A percentile compares a stretch with the other conserved stretches of the same genome.
Evolutionary conservation across 2,113 vertebrate species (phyloP).

Genomic region (Corvus moneduloides): DNA sequence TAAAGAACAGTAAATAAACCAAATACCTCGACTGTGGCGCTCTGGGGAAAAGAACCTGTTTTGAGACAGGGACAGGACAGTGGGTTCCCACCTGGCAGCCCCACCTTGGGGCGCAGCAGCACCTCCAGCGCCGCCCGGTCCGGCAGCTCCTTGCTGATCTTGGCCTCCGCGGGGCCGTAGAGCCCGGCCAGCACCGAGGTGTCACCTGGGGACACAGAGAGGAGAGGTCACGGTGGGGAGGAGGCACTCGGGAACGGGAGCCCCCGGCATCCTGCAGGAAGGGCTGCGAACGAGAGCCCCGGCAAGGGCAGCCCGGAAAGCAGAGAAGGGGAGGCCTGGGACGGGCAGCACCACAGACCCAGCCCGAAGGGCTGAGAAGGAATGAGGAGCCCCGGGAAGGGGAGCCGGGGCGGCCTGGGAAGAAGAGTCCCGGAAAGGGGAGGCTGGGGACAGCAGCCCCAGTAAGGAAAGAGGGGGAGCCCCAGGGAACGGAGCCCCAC

Average conservation of each 20-base stretch:
- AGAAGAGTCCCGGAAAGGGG: no score
- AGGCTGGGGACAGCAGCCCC: neutral
- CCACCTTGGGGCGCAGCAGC: conserved; percentile 87
- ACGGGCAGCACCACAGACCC: neutral
- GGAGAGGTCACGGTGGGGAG: fast-evolving
- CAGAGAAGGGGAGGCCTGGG: no score
- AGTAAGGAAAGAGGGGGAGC: neutral
- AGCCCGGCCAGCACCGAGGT: conserved; percentile 86
- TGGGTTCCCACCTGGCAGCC: conserved; percentile 76
- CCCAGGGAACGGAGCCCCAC: neutral
- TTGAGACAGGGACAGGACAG: no score
- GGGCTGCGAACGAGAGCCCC: neutral
- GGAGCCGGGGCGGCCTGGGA: no score
- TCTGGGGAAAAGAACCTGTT: no score
- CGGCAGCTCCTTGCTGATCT: conserved; percentile 88
- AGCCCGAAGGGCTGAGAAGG: neutral
- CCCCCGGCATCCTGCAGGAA: neutral
- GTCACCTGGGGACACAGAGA: conserved; percentile 72
- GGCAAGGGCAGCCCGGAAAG: no score
- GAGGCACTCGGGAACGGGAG: fast-evolving
- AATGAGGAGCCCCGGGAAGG: neutral
- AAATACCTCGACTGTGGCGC: fast-evolving
- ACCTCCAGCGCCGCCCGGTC: conserved; percentile 90
- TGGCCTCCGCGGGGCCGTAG: conserved; percentile 90
- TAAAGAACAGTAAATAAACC: neutral